Conservation (phyloP, 2,888 invertebrate genomes). For the Stenotaenia linearis region DNA sequence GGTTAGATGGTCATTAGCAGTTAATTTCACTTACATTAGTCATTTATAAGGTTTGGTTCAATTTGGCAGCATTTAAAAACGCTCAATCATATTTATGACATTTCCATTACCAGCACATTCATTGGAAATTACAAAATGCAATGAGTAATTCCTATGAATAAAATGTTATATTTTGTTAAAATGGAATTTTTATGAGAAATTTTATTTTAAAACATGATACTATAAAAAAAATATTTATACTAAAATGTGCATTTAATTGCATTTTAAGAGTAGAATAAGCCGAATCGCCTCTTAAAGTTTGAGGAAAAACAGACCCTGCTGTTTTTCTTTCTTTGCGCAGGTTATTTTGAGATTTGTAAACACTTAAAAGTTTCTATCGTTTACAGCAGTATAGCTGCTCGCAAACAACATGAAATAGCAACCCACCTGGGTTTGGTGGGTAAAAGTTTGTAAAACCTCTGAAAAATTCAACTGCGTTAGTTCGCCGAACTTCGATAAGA, state of each 20-base stretch:
- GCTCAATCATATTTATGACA: too few relatives aligned
- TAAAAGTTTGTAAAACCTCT: neutral
- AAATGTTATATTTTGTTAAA: too few relatives aligned
- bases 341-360: neutral
- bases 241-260: neutral
- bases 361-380: neutral
- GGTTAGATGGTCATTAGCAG: too few relatives aligned
- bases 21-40: too few relatives aligned
- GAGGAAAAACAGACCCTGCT: neutral
- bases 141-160: too few relatives aligned
- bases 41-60: too few relatives aligned
- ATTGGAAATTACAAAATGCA: too few relatives aligned
- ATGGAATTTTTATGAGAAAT: too few relatives aligned
- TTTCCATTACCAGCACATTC: too few relatives aligned
- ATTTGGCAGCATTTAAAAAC: too few relatives aligned
- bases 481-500: neutral
- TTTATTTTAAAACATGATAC: neutral
- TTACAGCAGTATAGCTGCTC: neutral
- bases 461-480: neutral
- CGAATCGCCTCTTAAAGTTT: neutral
- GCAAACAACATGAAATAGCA: neutral
- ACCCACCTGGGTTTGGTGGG: neutral
- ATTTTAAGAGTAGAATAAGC: neutral
- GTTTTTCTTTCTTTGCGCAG: neutral
- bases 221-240: neutral